A percentile compares a stretch with the other conserved stretches of the same genome.
These are phyloP conservation scores for Temnothorax unifasciatus DNA, from an alignment of 2,888 invertebrate genomes.

Conservation along the genomic window DNA sequence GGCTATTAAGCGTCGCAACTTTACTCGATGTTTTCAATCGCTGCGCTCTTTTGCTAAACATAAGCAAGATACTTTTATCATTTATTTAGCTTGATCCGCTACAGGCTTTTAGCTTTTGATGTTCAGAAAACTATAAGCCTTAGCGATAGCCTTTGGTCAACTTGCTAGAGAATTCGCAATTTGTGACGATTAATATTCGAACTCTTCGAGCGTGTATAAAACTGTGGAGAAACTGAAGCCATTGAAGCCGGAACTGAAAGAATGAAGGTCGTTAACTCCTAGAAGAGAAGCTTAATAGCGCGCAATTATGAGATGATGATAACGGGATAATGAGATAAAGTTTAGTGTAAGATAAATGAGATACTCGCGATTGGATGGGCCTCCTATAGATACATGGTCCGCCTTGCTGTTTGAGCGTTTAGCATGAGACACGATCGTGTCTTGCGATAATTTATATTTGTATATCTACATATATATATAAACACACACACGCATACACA, in stretches of 20 bases:
- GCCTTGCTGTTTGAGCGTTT: conserved; percentile 3
- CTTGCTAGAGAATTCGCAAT: conserved; percentile 13
- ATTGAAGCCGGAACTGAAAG: not conserved
- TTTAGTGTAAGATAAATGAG: conserved; percentile 71
- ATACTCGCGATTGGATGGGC: conserved; percentile 14
- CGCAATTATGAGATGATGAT: conserved; percentile 41
- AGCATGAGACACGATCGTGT: not conserved
- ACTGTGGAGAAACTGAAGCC: conserved; percentile 39
- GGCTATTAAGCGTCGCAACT: not conserved
- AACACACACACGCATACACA: conserved; percentile 30
- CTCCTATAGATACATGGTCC: conserved; percentile 12
- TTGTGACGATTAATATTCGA: not conserved
- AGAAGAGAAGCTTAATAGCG: conserved; percentile 58
- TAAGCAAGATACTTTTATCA: conserved; percentile 3
- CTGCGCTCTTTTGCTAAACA: not conserved
- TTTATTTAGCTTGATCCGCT: conserved; percentile 16
- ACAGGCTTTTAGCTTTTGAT: conserved; percentile 6
- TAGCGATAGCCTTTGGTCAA: conserved; percentile 21
- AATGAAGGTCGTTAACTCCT: conserved; percentile 11
- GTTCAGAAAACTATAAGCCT: conserved; percentile 8
- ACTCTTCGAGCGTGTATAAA: conserved; percentile 29
- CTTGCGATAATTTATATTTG: conserved; percentile 74
- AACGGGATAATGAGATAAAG: not conserved
- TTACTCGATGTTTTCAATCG: conserved; percentile 3
- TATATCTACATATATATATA: conserved; percentile 64